Evolutionary conservation across 2,888 invertebrate genomes (phyloP), one percentile per base, ranked within the genome.

Genomic region (Ichneumoninae sp.): DNA sequence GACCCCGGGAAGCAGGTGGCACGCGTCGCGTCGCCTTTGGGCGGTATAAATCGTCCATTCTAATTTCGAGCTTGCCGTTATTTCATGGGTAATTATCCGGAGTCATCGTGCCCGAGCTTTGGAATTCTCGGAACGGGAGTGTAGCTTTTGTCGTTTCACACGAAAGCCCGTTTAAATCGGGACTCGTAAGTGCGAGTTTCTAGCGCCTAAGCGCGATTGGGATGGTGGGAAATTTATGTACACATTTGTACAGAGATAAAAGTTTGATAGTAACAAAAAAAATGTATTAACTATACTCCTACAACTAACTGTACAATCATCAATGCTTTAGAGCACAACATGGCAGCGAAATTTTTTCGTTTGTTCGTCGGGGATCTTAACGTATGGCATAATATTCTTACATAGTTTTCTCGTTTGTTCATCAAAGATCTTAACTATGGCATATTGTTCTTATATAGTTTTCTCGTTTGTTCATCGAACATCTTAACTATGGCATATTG

Each of bases 271-370:
- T 54, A 33, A 71, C 40, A 40, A 71, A 71, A 30, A 71, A 10
- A 57, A 33, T 54, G 13, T 80, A 75, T 75, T 66, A 66, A 19
- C 40, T 36, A 63, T 57, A 80, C 7, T 70, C 63, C 13, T 50
- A 71, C 30, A 33, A 63, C 54, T 80, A 71, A 50, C 71, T 81
- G 75, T 83, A 80, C 80, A 81, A 26, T 52, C 16, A 33, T 76
- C 33, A 52, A 47, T 22, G 8, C 8, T 22, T 54, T 60, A 26
- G 3, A 60, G 13, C 16, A 8, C 26, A 60, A 26, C 13, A n/a
- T 30, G 26, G 26, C 3, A 30, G 10, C 30, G 60, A 60, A 5
- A 10, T 57, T 19, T 60, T 1, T 8, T 40, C 8, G 3, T 36
- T 36, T 36, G 36, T 8, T 36, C 2, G 36, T 36, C 36, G 33